Evolutionary conservation across 1,140 invertebrate species (phyloP), one percentile per base, ranked within the genome.

Genomic region (Anoplolepis gracilipes): DNA sequence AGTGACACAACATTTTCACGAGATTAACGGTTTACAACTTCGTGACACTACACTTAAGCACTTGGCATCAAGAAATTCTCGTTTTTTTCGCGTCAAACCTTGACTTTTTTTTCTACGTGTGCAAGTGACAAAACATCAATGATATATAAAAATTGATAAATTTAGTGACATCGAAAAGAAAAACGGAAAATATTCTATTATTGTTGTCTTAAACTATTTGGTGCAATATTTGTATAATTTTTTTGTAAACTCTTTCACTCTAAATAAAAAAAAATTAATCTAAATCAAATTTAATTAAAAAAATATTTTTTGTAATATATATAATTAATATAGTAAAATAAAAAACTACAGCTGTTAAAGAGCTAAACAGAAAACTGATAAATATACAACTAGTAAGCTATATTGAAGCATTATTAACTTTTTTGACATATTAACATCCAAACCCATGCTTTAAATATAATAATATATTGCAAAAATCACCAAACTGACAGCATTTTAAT

Each of bases 11-110:
- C 25, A 25, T 30, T 59, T 16, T 59, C 3, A 46, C 25, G 7
- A 46, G 46, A 33, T 81, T 57, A 81, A 81, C 49, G 36, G 13
- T 59, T 82, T n/a, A 25, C 42, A 33, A 73, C 39, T 30, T 42
- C 11, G 25, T 76, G 46, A 55, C 33, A 10, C 2, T 39, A 36
- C n/a, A n/a, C n/a, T 36, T 13, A 8, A 19, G 13, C 39, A 53
- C n/a, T 65, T 13, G 39, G 5, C 10, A 4, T 16, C 42, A 30
- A 42, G 39, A 53, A 28, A 39, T 69, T 28, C n/a, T 13, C 39
- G 30, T 22, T 36, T 79, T 69, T 39, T 69, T 28, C 30, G 33
- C 11, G 10, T 67, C 22, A n/a, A 53, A 28, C 25, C 49, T 79
- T 28, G 42, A 79, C 30, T 16, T 19, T 39, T n/a, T 22, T 28